phyloP scores from a whole-genome alignment of 1,140 invertebrate genomes.

The Potamilus streckersoni region DNA sequence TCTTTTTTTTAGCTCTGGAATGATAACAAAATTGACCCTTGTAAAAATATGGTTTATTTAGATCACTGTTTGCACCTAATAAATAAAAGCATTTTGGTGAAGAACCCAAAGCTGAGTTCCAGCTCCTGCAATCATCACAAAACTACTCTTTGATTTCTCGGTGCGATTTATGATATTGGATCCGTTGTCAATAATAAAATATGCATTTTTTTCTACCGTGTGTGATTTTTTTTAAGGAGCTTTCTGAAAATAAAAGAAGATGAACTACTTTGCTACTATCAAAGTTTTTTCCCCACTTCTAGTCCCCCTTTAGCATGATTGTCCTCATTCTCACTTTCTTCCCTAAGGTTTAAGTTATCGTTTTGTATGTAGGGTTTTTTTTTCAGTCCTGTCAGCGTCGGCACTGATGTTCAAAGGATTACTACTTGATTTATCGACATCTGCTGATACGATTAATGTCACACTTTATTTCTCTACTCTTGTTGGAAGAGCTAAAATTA shows the following conservation, averaged over 20 bases:
- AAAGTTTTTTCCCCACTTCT: neutral
- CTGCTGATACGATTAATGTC: no score
- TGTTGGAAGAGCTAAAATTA: no score
- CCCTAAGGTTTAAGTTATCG: slow-evolving; percentile 1
- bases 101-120: neutral
- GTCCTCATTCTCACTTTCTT: neutral
- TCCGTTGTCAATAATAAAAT: slow-evolving; percentile 1
- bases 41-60: neutral
- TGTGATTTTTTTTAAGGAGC: slow-evolving; percentile 2
- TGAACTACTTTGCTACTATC: neutral
- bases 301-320: neutral
- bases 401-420: no score
- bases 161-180: no score
- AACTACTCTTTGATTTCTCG: neutral
- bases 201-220: no score
- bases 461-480: no score
- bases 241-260: no score
- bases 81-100: slow-evolving; percentile 7
- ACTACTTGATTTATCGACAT: no score
- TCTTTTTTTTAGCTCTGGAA: neutral
- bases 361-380: slow-evolving; percentile 4
- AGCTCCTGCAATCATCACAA: slow-evolving; percentile 15
- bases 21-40: neutral
- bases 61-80: neutral
- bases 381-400: no score